phyloP scores from a whole-genome alignment of 2,888 invertebrate species.

The Brachypalpus laphriformis region DNA sequence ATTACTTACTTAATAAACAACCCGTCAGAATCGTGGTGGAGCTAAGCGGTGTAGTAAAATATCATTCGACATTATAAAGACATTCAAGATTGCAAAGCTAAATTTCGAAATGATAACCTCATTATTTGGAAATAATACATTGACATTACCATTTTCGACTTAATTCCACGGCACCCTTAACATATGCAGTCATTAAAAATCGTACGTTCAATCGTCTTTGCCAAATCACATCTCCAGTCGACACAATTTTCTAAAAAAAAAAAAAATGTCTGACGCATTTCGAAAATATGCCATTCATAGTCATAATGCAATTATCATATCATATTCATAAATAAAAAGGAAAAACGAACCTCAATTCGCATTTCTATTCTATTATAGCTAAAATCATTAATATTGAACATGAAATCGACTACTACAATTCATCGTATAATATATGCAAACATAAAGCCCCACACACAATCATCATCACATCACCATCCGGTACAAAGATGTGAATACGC shows the following conservation, averaged over 20 bases:
- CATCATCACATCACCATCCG: conserved; percentile 34
- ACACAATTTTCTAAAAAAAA: not conserved
- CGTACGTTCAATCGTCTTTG: too few relatives aligned
- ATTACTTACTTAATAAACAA: too few relatives aligned
- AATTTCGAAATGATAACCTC: too few relatives aligned
- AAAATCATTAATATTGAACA: not conserved
- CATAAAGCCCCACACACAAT: conserved; percentile 27
- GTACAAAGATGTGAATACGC: conserved; percentile 34
- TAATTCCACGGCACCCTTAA: too few relatives aligned
- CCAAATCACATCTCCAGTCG: not conserved
- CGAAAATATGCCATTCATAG: not conserved
- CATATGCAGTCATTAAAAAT: too few relatives aligned
- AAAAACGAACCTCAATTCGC: not conserved
- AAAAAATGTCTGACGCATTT: not conserved
- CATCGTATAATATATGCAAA: conserved; percentile 11
- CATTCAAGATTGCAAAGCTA: too few relatives aligned
- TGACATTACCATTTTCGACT: too few relatives aligned
- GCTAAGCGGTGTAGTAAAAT: too few relatives aligned
- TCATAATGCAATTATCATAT: conserved; percentile 11
- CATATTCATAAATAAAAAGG: not conserved
- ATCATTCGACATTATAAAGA: too few relatives aligned
- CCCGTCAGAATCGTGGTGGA: too few relatives aligned
- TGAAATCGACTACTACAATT: not conserved
- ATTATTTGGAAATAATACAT: too few relatives aligned
- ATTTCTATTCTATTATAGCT: conserved; percentile 2